Percentiles rank a stretch among this genome's conserved stretches.
These are phyloP conservation scores for Amblyornis subalaris DNA, from an alignment of 2,113 vertebrate genomes.

Conservation along the genomic window DNA sequence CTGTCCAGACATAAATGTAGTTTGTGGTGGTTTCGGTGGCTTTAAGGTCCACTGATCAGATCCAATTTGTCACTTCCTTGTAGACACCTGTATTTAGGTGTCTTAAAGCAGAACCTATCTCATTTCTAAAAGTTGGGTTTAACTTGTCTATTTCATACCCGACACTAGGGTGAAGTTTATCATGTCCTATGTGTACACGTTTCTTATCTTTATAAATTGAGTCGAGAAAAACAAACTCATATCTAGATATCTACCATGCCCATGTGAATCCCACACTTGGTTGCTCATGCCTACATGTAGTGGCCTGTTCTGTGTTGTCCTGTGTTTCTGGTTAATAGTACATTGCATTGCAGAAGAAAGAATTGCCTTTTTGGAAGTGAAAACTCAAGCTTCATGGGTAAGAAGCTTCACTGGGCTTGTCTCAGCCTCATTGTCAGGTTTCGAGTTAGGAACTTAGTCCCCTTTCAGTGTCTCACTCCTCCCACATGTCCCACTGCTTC, in stretches of 20 bases:
- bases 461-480: not conserved
- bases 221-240: not conserved
- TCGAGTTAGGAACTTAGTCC: not conserved
- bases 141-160: not conserved
- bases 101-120: not conserved
- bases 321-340: not conserved
- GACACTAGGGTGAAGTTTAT: not conserved
- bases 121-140: not conserved
- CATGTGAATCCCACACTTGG: not conserved
- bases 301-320: not conserved
- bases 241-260: not conserved
- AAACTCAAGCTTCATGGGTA: not conserved
- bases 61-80: not conserved
- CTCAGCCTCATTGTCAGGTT: not conserved
- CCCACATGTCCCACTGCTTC: not conserved
- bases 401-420: not conserved
- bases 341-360: not conserved
- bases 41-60: not conserved
- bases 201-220: not conserved
- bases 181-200: not conserved
- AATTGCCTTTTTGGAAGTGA: not conserved
- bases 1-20: not conserved
- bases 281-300: rapidly evolving
- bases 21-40: not conserved
- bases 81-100: not conserved